Evolutionary conservation across 2,113 vertebrate species (phyloP).

Genomic region (Nothobranchius furzeri): DNA sequence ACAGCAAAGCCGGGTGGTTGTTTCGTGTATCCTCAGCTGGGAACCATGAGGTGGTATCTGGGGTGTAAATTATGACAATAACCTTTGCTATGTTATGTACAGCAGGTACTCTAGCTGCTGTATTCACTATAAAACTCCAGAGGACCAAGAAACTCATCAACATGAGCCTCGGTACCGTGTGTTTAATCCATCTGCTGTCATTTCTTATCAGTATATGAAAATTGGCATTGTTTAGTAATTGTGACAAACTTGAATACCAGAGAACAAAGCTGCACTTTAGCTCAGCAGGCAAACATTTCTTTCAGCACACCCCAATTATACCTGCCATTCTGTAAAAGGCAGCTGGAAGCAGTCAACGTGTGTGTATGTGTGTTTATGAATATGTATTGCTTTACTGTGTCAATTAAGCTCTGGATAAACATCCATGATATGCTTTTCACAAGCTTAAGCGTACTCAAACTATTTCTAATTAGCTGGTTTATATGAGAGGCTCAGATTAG

Average conservation of each 20-base stretch:
- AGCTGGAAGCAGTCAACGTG: slow-evolving; percentile 41
- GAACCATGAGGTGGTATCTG: slow-evolving; percentile 8
- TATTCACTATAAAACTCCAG: slow-evolving; percentile 13
- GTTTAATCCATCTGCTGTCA: slow-evolving; percentile 34
- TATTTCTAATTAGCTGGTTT: slow-evolving; percentile 74
- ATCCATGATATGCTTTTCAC: slow-evolving; percentile 68
- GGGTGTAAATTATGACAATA: slow-evolving; percentile 27
- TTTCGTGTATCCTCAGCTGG: neutral
- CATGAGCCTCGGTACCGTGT: slow-evolving; percentile 22
- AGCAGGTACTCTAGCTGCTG: neutral
- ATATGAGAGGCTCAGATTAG: slow-evolving; percentile 61
- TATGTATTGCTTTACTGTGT: slow-evolving; percentile 70
- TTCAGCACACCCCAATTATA: slow-evolving; percentile 67
- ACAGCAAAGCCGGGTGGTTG: neutral
- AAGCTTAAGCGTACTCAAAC: slow-evolving; percentile 60
- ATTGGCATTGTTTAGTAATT: slow-evolving; percentile 47
- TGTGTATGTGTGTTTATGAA: slow-evolving; percentile 61
- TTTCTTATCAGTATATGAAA: slow-evolving; percentile 33
- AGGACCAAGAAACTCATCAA: slow-evolving; percentile 15
- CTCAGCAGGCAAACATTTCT: slow-evolving; percentile 61
- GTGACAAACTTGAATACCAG: slow-evolving; percentile 57
- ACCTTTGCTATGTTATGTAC: slow-evolving; percentile 1
- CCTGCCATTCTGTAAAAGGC: slow-evolving; percentile 66
- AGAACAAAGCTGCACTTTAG: slow-evolving; percentile 46
- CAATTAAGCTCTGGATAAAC: slow-evolving; percentile 73